phyloP scores from a whole-genome alignment of 1,140 invertebrate genomes.

The Ceratina calcarata region DNA sequence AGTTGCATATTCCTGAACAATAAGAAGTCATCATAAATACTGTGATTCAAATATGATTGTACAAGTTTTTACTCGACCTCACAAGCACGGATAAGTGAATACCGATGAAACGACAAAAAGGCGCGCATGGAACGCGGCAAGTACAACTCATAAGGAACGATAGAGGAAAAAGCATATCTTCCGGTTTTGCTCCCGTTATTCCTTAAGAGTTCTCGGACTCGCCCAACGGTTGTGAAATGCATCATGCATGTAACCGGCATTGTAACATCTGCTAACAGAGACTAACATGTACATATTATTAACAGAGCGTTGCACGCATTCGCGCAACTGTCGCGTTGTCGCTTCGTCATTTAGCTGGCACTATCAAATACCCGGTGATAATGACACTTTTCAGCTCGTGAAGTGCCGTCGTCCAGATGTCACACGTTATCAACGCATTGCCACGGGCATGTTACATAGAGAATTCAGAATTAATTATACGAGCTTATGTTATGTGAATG shows the following conservation, averaged over 20 bases:
- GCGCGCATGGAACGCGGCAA: constrained; percentile 11
- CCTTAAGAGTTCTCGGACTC: too few relatives aligned
- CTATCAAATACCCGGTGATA: constrained; percentile 50
- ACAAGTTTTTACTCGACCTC: too few relatives aligned
- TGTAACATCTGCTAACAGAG: constrained; percentile 64
- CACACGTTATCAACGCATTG: constrained; percentile 1
- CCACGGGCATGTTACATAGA: background rate
- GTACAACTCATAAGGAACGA: background rate
- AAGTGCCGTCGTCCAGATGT: constrained; percentile 43
- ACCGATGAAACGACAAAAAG: constrained; percentile 13
- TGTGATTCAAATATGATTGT: too few relatives aligned
- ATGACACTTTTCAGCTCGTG: constrained; percentile 39
- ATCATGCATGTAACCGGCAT: constrained; percentile 58
- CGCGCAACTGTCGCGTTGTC: constrained; percentile 69
- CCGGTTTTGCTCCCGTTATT: background rate
- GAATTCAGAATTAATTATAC: constrained; percentile 1
- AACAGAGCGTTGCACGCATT: constrained; percentile 50
- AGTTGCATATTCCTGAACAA: too few relatives aligned
- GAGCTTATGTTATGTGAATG: background rate
- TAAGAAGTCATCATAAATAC: too few relatives aligned
- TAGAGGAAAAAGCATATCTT: constrained; percentile 1
- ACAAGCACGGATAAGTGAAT: background rate
- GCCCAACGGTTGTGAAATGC: constrained; percentile 31
- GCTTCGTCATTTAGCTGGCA: constrained; percentile 55
- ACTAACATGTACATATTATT: constrained; percentile 32